Percentiles rank a stretch among this genome's conserved stretches.
These are phyloP conservation scores for Phortica okadai DNA, from an alignment of 2,888 invertebrate species.

Conservation along the genomic window DNA sequence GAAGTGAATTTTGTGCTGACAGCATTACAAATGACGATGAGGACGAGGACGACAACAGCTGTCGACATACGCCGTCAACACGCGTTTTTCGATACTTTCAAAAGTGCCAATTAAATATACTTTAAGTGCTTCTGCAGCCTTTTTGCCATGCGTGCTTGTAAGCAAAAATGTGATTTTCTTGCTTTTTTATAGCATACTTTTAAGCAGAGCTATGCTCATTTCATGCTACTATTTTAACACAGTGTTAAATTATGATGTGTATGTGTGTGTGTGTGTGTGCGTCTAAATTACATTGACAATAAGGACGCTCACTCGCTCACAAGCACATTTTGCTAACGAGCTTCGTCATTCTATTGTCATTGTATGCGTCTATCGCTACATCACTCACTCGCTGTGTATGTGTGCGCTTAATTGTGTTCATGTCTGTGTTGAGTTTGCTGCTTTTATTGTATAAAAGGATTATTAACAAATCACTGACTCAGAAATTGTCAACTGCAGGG, in stretches of 20 bases:
- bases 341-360: background rate
- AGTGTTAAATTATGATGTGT: background rate
- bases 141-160: background rate
- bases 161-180: background rate
- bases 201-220: background rate
- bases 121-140: background rate
- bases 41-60: conserved; percentile 3
- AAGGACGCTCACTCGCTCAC: background rate
- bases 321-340: conserved; percentile 22
- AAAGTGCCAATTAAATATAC: conserved; percentile 9
- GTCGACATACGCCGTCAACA: conserved; percentile 36
- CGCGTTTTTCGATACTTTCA: background rate
- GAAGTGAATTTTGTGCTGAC: no score
- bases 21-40: background rate
- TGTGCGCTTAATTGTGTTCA: background rate
- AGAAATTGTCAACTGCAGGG: conserved; percentile 72
- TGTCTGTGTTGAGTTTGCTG: conserved; percentile 46
- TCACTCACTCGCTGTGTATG: background rate
- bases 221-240: background rate
- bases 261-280: background rate
- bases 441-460: conserved; percentile 68
- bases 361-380: background rate
- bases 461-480: conserved; percentile 75
- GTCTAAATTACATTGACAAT: background rate
- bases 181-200: background rate